Conservation (phyloP, 2,113 vertebrate species). For the Leiothrix lutea region DNA sequence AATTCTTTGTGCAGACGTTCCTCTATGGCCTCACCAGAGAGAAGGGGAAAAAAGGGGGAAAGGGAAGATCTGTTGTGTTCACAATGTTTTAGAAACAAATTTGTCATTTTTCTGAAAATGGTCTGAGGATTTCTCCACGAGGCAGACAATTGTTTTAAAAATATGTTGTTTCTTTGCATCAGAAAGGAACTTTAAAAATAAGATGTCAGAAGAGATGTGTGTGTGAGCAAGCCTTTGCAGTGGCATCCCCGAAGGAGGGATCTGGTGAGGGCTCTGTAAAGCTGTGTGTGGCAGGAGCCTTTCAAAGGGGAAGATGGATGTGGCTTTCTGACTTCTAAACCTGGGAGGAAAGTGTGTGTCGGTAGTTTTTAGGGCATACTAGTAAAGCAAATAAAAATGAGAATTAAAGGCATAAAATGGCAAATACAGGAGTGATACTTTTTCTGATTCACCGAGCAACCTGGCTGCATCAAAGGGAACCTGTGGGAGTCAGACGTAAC, state of each 20-base stretch:
- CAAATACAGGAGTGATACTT: not conserved
- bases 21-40: not conserved
- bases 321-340: not conserved
- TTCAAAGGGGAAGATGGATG: not conserved
- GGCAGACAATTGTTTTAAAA: not conserved
- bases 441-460: not conserved
- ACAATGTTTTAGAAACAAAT: not conserved
- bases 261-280: not conserved
- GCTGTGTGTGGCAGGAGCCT: not conserved
- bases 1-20: not conserved
- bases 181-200: not conserved
- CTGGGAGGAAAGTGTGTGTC: not conserved
- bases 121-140: not conserved
- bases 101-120: not conserved
- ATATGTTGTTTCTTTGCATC: not conserved
- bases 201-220: not conserved
- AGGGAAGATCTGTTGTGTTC: not conserved
- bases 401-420: not conserved
- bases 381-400: not conserved
- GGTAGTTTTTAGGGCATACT: not conserved
- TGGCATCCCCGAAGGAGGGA: not conserved
- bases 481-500: slow-evolving; percentile 14
- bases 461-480: not conserved
- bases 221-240: not conserved
- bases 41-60: not conserved